Evolutionary conservation across 2,113 vertebrate species (phyloP).

Genomic region (Paratilapia polleni): DNA sequence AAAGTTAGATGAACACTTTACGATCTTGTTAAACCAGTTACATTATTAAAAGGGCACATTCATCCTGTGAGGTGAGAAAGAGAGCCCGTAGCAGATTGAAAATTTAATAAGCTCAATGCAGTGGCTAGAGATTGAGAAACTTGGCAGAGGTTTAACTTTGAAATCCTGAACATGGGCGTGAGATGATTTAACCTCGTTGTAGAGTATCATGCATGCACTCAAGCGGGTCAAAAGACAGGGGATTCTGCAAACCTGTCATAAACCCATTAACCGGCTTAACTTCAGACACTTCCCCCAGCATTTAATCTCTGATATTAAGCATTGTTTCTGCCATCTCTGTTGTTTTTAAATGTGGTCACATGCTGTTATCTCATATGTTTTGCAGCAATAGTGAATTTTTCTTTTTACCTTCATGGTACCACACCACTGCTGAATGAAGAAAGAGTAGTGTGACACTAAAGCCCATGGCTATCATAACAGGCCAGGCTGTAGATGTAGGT

Average conservation of each 20-base stretch:
- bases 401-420: background rate
- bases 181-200: constrained; percentile 58
- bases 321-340: constrained; percentile 26
- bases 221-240: constrained; percentile 52
- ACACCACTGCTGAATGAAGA: constrained; percentile 13
- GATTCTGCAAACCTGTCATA: constrained; percentile 64
- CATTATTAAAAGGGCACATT: constrained; percentile 83
- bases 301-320: constrained; percentile 47
- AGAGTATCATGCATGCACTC: constrained; percentile 44
- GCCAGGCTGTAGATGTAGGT: constrained; percentile 32
- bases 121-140: constrained; percentile 61
- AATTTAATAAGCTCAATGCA: constrained; percentile 79
- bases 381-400: background rate
- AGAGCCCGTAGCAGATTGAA: constrained; percentile 67
- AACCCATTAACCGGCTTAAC: constrained; percentile 63
- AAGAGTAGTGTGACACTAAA: background rate
- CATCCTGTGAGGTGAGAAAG: constrained; percentile 69
- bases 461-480: constrained; percentile 19
- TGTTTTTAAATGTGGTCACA: background rate
- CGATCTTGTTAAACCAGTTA: constrained; percentile 83
- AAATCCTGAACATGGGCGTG: constrained; percentile 53
- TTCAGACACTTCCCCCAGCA: constrained; percentile 28
- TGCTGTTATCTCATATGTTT: constrained; percentile 20
- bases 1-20: constrained; percentile 84
- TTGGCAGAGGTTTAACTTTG: constrained; percentile 69